A percentile compares a stretch with the other conserved stretches of the same genome.
Evolutionary conservation across 2,888 invertebrate species (phyloP).

Genomic region (Heliconius sara): DNA sequence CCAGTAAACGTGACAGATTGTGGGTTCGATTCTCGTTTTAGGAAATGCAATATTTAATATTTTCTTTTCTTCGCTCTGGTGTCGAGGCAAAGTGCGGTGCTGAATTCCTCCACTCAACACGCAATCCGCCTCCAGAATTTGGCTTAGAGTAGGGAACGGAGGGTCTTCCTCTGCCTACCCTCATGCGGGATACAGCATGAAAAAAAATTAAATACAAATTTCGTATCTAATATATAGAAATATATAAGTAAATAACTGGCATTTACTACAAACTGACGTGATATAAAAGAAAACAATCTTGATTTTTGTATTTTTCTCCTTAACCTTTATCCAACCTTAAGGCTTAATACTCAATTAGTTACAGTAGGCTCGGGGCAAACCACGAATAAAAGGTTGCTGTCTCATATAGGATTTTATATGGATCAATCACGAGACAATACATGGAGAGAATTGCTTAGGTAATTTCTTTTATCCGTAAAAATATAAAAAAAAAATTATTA

Average conservation of each 20-base stretch:
- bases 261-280: background rate
- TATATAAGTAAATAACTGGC: background rate
- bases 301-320: background rate
- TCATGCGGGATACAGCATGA: no score
- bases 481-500: background rate
- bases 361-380: conserved; percentile 19
- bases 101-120: no score
- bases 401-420: conserved; percentile 21
- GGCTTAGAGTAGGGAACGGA: no score
- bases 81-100: no score
- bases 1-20: no score
- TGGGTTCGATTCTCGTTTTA: no score
- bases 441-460: background rate
- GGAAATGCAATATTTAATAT: no score
- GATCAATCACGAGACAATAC: conserved; percentile 7
- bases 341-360: conserved; percentile 29
- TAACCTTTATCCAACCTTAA: conserved; percentile 22
- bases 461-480: background rate
- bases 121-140: no score
- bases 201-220: background rate
- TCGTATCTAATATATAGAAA: background rate
- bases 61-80: no score
- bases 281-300: conserved; percentile 3
- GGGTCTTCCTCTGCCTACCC: no score
- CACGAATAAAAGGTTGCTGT: conserved; percentile 15